Conservation (phyloP, 1,140 invertebrate species). For the Fopius arisanus region DNA sequence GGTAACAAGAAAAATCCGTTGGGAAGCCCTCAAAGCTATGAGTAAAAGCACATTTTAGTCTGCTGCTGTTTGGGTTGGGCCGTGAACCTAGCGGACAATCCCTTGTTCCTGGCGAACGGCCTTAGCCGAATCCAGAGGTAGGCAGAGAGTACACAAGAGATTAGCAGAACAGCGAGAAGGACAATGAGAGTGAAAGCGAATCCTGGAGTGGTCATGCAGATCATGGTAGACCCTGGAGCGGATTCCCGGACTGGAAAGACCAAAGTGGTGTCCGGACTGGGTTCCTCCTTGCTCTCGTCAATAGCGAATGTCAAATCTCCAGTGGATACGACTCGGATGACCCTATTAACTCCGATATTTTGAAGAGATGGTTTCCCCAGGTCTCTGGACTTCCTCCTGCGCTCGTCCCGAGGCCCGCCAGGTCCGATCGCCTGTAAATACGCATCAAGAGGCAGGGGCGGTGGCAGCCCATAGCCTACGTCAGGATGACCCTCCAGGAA, state of each 20-base stretch:
- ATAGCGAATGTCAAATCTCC: slow-evolving; percentile 85
- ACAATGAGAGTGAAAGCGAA: slow-evolving; percentile 86
- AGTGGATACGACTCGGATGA: slow-evolving; percentile 85
- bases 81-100: slow-evolving; percentile 64
- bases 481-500: slow-evolving; percentile 68
- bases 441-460: slow-evolving; percentile 69
- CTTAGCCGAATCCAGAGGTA: slow-evolving; percentile 82
- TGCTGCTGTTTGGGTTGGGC: slow-evolving; percentile 56
- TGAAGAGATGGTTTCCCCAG: slow-evolving; percentile 72
- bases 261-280: slow-evolving; percentile 69
- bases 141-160: slow-evolving; percentile 83
- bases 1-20: not conserved
- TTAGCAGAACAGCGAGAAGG: slow-evolving; percentile 79
- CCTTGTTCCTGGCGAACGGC: slow-evolving; percentile 70
- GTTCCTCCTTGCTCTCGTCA: slow-evolving; percentile 67
- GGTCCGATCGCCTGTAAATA: slow-evolving; percentile 68
- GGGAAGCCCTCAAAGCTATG: slow-evolving; percentile 48
- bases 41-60: slow-evolving; percentile 66
- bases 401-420: slow-evolving; percentile 77
- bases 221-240: slow-evolving; percentile 53
- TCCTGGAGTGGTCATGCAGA: slow-evolving; percentile 92
- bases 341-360: slow-evolving; percentile 82
- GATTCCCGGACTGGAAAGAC: slow-evolving; percentile 69
- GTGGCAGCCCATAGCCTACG: slow-evolving; percentile 75
- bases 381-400: slow-evolving; percentile 72